Percentiles rank a stretch among this genome's conserved stretches.
Conservation (phyloP, 23 tunicate species). For the Trididemnum miniatum region DNA sequence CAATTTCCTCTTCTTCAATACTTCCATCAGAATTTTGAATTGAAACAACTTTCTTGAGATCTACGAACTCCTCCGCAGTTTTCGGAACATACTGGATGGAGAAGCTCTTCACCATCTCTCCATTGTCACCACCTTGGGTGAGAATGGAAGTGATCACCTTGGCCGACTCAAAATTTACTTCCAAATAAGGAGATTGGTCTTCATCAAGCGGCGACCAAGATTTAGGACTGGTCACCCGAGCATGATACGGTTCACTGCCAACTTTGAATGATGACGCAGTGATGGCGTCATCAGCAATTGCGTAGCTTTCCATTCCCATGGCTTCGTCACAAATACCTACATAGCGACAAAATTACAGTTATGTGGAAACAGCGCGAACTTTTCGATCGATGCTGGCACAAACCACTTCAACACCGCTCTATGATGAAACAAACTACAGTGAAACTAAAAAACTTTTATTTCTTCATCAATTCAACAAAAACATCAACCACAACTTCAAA, state of each 20-base stretch:
- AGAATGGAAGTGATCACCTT: constrained; percentile 55
- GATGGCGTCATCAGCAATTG: constrained; percentile 42
- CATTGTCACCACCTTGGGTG: constrained; percentile 80
- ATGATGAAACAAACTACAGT: no score
- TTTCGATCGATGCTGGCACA: no score
- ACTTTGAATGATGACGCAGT: constrained; percentile 56
- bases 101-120: constrained; percentile 48
- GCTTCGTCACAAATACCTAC: constrained; percentile 69
- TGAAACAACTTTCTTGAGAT: not conserved
- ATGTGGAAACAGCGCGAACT: no score
- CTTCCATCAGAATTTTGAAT: constrained; percentile 6
- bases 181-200: constrained; percentile 64
- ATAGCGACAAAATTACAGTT: no score
- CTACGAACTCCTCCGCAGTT: not conserved
- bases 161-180: constrained; percentile 34
- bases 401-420: no score
- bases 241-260: constrained; percentile 54
- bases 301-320: constrained; percentile 73
- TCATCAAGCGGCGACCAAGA: constrained; percentile 70
- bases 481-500: no score
- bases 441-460: no score
- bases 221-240: constrained; percentile 21
- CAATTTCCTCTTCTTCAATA: not conserved
- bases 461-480: no score
- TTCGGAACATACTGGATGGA: constrained; percentile 30